Percentiles rank a stretch among this genome's conserved stretches.
These are phyloP conservation scores for Argopecten irradians DNA, from an alignment of 1,140 invertebrate species.

Conservation along the genomic window DNA sequence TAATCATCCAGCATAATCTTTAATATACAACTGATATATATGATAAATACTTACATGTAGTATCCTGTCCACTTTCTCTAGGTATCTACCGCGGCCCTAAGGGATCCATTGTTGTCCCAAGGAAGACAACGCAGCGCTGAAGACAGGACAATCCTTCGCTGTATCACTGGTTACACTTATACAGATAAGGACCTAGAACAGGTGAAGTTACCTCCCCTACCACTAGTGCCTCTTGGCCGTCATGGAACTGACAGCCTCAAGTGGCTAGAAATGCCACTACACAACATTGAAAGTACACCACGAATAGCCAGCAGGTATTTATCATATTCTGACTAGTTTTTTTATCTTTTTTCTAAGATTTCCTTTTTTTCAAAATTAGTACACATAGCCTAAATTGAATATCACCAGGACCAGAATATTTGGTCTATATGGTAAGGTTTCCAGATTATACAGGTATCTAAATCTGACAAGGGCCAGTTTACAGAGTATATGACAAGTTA, in stretches of 20 bases:
- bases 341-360: not conserved
- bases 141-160: conserved; percentile 71
- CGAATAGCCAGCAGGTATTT: conserved; percentile 69
- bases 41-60: not conserved
- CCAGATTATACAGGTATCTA: not conserved
- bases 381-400: not conserved
- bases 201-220: conserved; percentile 72
- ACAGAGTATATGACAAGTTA: not conserved
- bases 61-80: conserved; percentile 43
- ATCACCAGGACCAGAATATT: too few species aligned
- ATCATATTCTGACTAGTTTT: not conserved
- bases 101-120: conserved; percentile 70
- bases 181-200: conserved; percentile 71
- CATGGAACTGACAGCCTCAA: conserved; percentile 68
- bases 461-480: not conserved
- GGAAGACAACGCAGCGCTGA: conserved; percentile 65
- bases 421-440: too few species aligned
- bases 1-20: not conserved
- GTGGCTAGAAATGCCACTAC: conserved; percentile 72
- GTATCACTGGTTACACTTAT: conserved; percentile 69
- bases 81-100: conserved; percentile 63
- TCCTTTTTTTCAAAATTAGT: not conserved
- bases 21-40: not conserved
- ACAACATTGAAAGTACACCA: conserved; percentile 71
- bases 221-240: conserved; percentile 71